These are phyloP conservation scores for Brachirus orientalis DNA, from an alignment of 2,113 vertebrate genomes.

Conservation along the genomic window DNA sequence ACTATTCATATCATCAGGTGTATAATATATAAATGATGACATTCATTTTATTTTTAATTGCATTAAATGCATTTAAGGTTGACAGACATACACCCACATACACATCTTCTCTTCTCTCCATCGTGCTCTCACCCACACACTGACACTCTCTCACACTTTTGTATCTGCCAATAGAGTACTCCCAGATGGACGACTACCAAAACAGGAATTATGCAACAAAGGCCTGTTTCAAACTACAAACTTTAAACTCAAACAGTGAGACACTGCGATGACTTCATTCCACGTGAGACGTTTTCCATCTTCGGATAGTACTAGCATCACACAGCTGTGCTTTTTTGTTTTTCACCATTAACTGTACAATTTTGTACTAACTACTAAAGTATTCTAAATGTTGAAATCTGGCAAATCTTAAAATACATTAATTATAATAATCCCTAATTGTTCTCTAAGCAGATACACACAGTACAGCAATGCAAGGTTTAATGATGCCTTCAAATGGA, in stretches of 20 bases:
- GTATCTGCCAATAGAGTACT: constrained; percentile 66
- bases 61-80: not conserved
- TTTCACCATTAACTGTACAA: no score
- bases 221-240: constrained; percentile 57
- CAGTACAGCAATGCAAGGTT: no score
- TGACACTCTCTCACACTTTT: constrained; percentile 62
- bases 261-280: constrained; percentile 9
- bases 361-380: no score
- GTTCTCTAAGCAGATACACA: no score
- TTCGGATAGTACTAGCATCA: not conserved
- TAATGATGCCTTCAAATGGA: no score
- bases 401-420: no score
- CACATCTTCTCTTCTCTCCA: constrained; percentile 63
- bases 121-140: constrained; percentile 67
- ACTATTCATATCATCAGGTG: constrained; percentile 26
- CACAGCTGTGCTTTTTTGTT: no score
- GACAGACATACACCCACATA: constrained; percentile 18
- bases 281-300: not conserved
- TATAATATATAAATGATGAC: constrained; percentile 28
- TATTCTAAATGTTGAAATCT: no score
- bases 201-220: constrained; percentile 68
- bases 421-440: no score
- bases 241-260: constrained; percentile 23
- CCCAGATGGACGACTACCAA: constrained; percentile 76
- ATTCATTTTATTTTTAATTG: no score